A percentile compares a stretch with the other conserved stretches of the same genome.
These are phyloP conservation scores for Jordanella pulchra DNA, from an alignment of 2,797 vertebrate species.

Conservation along the genomic window DNA sequence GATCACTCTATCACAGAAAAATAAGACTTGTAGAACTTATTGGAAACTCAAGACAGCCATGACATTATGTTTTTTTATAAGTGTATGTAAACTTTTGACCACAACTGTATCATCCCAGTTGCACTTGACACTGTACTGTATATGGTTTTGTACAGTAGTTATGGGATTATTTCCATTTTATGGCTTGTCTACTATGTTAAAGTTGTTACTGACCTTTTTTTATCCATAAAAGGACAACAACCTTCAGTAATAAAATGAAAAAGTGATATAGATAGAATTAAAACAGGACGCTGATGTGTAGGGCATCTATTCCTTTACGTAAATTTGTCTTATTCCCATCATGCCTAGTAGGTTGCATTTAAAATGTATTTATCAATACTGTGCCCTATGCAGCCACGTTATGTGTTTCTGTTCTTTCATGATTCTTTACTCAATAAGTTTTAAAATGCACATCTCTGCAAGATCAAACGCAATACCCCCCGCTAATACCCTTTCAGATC, in stretches of 20 bases:
- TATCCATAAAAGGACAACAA: neutral
- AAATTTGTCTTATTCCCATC: neutral
- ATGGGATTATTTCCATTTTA: neutral
- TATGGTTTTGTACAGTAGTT: neutral
- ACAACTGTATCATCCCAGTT: too few species aligned
- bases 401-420: slow-evolving; percentile 26
- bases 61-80: too few species aligned
- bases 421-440: slow-evolving; percentile 55
- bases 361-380: neutral
- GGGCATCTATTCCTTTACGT: neutral
- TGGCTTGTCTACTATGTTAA: neutral
- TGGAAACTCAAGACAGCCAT: too few species aligned
- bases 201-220: neutral
- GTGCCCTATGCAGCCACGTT: slow-evolving; percentile 3
- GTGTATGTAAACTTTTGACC: too few species aligned
- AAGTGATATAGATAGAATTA: neutral
- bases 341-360: neutral
- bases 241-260: neutral
- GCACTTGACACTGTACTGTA: too few species aligned
- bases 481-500: slow-evolving; percentile 66
- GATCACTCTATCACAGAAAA: too few species aligned
- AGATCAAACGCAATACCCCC: slow-evolving; percentile 64
- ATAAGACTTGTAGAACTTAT: too few species aligned
- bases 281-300: neutral
- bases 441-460: slow-evolving; percentile 63